These are phyloP conservation scores for Bombus superbus DNA, from an alignment of 1,140 invertebrate species.

Conservation along the genomic window DNA sequence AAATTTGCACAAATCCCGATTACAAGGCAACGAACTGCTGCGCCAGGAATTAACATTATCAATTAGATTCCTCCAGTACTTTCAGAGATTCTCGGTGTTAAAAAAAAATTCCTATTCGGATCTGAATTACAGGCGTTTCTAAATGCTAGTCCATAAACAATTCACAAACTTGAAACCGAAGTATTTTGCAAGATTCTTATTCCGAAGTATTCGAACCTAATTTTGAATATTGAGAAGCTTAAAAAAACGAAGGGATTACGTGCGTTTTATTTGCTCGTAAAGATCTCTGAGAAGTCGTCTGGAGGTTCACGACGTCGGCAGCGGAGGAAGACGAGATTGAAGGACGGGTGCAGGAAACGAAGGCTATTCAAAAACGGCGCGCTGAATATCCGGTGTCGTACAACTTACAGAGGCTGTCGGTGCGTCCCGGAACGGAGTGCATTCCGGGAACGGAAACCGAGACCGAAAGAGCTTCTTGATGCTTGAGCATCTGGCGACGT, in stretches of 20 bases:
- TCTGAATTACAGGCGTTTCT: too few species aligned
- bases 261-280: background rate
- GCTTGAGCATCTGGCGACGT: constrained; percentile 85
- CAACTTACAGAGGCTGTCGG: constrained; percentile 92
- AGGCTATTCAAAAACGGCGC: constrained; percentile 88
- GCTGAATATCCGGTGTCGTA: constrained; percentile 91
- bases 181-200: background rate
- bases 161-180: background rate
- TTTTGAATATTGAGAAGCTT: background rate
- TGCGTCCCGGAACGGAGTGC: constrained; percentile 84
- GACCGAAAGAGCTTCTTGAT: constrained; percentile 84
- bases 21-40: constrained; percentile 19
- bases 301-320: constrained; percentile 18
- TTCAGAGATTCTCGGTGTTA: background rate
- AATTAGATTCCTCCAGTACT: background rate
- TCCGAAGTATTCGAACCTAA: background rate
- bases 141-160: too few species aligned
- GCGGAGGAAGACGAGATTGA: constrained; percentile 49
- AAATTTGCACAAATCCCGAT: constrained; percentile 39
- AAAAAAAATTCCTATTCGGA: background rate
- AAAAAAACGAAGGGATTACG: background rate
- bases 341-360: constrained; percentile 22
- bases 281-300: constrained; percentile 22
- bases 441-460: constrained; percentile 83
- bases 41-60: background rate